These are phyloP conservation scores for Zhengitettix transpicula DNA, from an alignment of 2,888 invertebrate genomes.

Conservation along the genomic window DNA sequence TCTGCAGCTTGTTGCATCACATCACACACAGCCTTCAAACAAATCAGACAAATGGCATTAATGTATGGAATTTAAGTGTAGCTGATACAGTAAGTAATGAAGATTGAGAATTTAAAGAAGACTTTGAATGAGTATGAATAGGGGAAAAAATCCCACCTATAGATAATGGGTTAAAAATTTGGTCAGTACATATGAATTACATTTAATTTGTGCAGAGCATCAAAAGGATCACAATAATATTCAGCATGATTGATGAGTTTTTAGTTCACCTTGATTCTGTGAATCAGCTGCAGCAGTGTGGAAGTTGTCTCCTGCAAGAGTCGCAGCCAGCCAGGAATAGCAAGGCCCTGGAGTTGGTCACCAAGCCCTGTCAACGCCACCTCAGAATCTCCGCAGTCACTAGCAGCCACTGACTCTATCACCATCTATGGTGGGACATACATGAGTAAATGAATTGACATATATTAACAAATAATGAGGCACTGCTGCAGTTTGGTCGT, in stretches of 20 bases:
- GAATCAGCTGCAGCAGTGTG: constrained; percentile 48
- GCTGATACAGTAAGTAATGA: background rate
- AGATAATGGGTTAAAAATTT: no score
- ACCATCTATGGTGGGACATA: constrained; percentile 26
- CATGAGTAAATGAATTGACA: no score
- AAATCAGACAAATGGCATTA: background rate
- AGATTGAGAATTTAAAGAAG: background rate
- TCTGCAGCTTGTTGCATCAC: constrained; percentile 63
- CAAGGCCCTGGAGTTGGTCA: constrained; percentile 42
- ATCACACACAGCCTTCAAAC: constrained; percentile 43
- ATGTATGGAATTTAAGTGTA: background rate
- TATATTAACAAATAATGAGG: no score
- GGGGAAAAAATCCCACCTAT: no score
- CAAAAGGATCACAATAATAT: no score
- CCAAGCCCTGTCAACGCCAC: constrained; percentile 26
- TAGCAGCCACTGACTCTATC: constrained; percentile 54
- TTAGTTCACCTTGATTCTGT: constrained; percentile 43
- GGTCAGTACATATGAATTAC: no score
- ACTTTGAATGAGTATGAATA: no score
- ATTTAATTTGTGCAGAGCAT: no score
- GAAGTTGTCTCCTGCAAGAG: constrained; percentile 48
- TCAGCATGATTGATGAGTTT: no score
- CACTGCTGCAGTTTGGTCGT: no score
- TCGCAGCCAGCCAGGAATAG: constrained; percentile 50
- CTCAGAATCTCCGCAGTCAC: constrained; percentile 28